A percentile compares a stretch with the other conserved stretches of the same genome.
phyloP scores from a whole-genome alignment of 2,797 vertebrate genomes.

The Chaenodraco wilsoni region DNA sequence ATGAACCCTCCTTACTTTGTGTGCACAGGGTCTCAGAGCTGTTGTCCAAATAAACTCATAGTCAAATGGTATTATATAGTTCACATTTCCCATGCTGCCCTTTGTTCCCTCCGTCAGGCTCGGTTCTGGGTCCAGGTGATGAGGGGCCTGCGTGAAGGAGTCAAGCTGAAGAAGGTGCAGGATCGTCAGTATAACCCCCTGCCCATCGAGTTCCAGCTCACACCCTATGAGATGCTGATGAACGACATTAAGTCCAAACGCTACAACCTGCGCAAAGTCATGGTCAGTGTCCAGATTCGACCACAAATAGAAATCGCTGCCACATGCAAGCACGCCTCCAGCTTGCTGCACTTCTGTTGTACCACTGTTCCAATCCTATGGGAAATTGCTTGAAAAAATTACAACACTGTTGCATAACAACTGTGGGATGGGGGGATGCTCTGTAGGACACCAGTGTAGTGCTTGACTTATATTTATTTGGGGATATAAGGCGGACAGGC shows the following conservation, averaged over 20 bases:
- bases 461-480: neutral
- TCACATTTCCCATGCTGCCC: neutral
- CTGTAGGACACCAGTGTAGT: neutral
- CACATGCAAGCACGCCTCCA: too few species aligned
- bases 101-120: constrained; percentile 79
- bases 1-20: constrained; percentile 8
- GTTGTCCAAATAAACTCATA: neutral
- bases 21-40: constrained; percentile 22
- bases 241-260: constrained; percentile 94
- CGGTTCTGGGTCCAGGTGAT: constrained; percentile 97
- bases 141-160: constrained; percentile 89
- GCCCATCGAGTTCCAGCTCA: constrained; percentile 94
- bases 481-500: neutral
- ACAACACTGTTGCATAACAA: neutral
- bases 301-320: neutral
- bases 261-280: constrained; percentile 95
- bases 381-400: neutral
- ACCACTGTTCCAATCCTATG: neutral
- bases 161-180: constrained; percentile 96
- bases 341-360: neutral
- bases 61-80: constrained; percentile 4
- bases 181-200: constrained; percentile 93
- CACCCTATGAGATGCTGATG: constrained; percentile 99
- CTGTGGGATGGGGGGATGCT: neutral
- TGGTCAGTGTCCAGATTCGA: constrained; percentile 82